Evolutionary conservation across 2,888 invertebrate species (phyloP).

Genomic region (Mythimna lalbum): DNA sequence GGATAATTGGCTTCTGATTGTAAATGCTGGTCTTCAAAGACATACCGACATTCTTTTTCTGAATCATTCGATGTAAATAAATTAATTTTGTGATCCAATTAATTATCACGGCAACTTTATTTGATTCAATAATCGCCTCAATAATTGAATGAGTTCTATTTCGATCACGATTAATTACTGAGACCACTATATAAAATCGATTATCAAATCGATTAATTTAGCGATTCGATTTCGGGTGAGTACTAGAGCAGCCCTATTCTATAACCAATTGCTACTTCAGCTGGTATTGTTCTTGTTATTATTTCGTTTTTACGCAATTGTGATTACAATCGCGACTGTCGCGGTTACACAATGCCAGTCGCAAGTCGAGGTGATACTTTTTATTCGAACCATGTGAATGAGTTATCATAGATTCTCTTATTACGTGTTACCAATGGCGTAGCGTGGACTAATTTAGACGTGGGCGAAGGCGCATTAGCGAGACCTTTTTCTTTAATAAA

Average conservation of each 20-base stretch:
- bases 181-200: slow-evolving; percentile 34
- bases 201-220: slow-evolving; percentile 29
- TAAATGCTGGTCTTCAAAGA: background rate
- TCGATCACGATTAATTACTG: slow-evolving; percentile 4
- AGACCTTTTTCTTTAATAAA: too few species aligned
- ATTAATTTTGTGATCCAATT: slow-evolving; percentile 8
- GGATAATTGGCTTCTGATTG: background rate
- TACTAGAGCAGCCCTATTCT: slow-evolving; percentile 53
- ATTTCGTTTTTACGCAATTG: slow-evolving; percentile 74
- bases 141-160: slow-evolving; percentile 27
- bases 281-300: slow-evolving; percentile 75
- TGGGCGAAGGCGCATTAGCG: too few species aligned
- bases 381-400: slow-evolving; percentile 64
- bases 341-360: slow-evolving; percentile 58
- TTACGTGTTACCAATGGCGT: slow-evolving; percentile 39
- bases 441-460: too few species aligned
- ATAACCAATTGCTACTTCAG: slow-evolving; percentile 73
- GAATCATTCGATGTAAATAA: background rate
- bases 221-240: slow-evolving; percentile 24
- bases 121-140: slow-evolving; percentile 19
- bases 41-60: background rate
- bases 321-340: slow-evolving; percentile 59
- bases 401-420: slow-evolving; percentile 63
- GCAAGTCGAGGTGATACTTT: slow-evolving; percentile 47
- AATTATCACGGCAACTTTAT: slow-evolving; percentile 23